Percentiles rank a stretch among this genome's conserved stretches.
Conservation (phyloP, 2,888 invertebrate genomes). For the Craniophora ligustri region DNA sequence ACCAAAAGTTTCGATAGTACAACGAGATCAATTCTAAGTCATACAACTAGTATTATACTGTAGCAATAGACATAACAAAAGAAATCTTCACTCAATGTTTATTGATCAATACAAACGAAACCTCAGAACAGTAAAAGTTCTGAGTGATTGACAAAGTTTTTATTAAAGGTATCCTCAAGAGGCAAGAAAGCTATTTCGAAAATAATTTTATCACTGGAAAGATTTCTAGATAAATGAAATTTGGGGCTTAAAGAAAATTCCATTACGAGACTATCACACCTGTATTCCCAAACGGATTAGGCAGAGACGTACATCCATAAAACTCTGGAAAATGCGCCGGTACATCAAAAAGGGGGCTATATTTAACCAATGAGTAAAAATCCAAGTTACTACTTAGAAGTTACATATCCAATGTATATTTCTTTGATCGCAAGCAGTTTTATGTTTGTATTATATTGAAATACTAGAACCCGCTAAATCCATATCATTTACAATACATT, state of each 20-base stretch:
- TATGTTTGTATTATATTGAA: background rate
- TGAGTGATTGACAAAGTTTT: conserved; percentile 25
- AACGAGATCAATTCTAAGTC: too few species aligned
- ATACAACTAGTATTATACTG: too few species aligned
- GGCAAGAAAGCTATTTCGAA: conserved; percentile 20
- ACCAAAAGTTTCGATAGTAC: too few species aligned
- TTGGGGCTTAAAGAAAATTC: background rate
- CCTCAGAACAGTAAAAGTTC: conserved; percentile 25
- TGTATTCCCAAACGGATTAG: background rate
- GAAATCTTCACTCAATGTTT: background rate
- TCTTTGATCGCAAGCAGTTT: too few species aligned
- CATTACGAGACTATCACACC: background rate
- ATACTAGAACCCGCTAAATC: background rate
- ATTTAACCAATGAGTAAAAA: too few species aligned
- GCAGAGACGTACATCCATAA: too few species aligned
- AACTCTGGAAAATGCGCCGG: too few species aligned
- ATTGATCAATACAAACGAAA: conserved; percentile 5
- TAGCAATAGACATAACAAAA: background rate
- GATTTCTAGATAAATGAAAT: background rate
- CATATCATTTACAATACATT: conserved; percentile 1
- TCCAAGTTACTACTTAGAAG: background rate
- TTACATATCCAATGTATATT: too few species aligned
- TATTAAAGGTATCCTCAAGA: conserved; percentile 35
- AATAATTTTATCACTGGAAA: conserved; percentile 14
- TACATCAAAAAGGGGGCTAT: too few species aligned